Base-by-base conservation (phyloP, 2,888 invertebrate genomes). In the Stegophylla sp. region DNA sequence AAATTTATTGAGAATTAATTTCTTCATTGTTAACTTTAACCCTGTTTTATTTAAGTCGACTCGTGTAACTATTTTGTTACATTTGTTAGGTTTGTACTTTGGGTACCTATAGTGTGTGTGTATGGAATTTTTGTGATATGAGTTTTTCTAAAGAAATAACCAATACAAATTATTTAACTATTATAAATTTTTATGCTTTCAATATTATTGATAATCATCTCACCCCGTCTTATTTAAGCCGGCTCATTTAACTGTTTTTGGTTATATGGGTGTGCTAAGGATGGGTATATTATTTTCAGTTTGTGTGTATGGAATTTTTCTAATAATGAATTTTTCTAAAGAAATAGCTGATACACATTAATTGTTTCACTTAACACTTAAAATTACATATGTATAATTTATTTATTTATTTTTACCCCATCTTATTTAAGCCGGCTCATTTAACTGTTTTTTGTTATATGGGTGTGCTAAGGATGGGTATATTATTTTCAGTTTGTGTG, bases 301-400 rank as follows among this genome's bases (percentile, higher is more conserved):
- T 66, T 20, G 41, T 66, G 64, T 66, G 64, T 66, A 66, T 66
- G 34, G 64, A 53, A 53, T 51, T n/a, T 67, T 69, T 51, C 26
- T 26, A 26, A 34, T 26, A 7, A 26, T 51, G 17, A 69, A 69
- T 69, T 56, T 15, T 59, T 73, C 34, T 34, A 82, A 71, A 43
- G 45, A 93, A 93, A 86, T 94, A 94, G 23, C 89, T 89, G 89
- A 85, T 85, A 48, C 26, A 48, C 26, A 69, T 15, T n/a, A 41
- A 72, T 10, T 23, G 10, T 56, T n/a, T n/a, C n/a, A n/a, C n/a
- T n/a, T n/a, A n/a, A n/a, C n/a, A n/a, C n/a, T 10, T 56, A 3
- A 56, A 9, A 56, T 23, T 56, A 12, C n/a, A n/a, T n/a, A n/a
- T n/a, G n/a, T n/a, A n/a, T 56, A 3, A 48, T 48, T 64, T 5